These are phyloP conservation scores for Salticus scenicus DNA, from an alignment of 2,888 invertebrate genomes.

Conservation along the genomic window DNA sequence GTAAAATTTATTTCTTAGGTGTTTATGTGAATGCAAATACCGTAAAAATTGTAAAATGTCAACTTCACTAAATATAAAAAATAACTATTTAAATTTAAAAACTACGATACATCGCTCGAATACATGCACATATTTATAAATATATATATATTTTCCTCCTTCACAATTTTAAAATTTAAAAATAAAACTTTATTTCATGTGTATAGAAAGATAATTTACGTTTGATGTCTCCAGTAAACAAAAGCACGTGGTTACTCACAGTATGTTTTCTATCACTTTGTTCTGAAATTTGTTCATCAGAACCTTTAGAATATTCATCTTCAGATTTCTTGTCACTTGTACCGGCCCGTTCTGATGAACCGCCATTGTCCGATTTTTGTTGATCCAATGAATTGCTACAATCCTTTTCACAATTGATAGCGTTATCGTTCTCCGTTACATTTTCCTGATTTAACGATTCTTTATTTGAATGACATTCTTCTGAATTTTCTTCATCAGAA, in stretches of 20 bases:
- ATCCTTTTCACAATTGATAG: slow-evolving; percentile 55
- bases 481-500: slow-evolving; percentile 59
- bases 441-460: slow-evolving; percentile 35
- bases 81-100: too few species aligned
- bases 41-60: too few species aligned
- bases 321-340: slow-evolving; percentile 44
- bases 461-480: slow-evolving; percentile 44
- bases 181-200: too few species aligned
- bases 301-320: slow-evolving; percentile 27
- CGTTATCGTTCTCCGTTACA: slow-evolving; percentile 50
- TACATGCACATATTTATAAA: too few species aligned
- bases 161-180: too few species aligned
- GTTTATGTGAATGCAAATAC: too few species aligned
- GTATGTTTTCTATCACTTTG: slow-evolving; percentile 45
- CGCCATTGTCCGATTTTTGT: slow-evolving; percentile 67
- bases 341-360: slow-evolving; percentile 55
- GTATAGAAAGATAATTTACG: too few species aligned
- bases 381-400: slow-evolving; percentile 62
- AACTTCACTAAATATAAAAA: too few species aligned
- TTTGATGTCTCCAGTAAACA: slow-evolving; percentile 65
- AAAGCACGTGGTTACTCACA: slow-evolving; percentile 68
- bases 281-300: slow-evolving; percentile 15
- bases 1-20: too few species aligned
- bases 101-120: too few species aligned
- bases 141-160: too few species aligned